Base-by-base conservation (phyloP, 2,113 vertebrate species). In the Globicephala melas region DNA sequence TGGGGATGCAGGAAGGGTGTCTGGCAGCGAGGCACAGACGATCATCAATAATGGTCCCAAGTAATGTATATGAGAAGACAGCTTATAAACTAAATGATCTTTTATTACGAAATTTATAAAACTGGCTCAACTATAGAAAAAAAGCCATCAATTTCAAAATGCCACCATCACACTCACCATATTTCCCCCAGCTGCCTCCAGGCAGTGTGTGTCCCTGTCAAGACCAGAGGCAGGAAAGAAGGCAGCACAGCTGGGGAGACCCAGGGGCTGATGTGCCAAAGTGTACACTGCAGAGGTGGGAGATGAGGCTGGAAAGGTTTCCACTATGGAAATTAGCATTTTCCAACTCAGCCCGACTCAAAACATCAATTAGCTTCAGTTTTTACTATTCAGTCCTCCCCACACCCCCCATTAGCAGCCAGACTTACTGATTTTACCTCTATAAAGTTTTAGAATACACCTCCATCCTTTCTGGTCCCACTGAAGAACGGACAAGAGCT, bases 201-300 rank as follows among this genome's bases (percentile, higher is more conserved):
- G 33, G 68, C 25, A 62, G 9, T 20, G 5, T 33, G 14, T 47
- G 53, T 47, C 58, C 55, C 13, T 21, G 4, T 58, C 63, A 84
- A 47, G n/a, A 77, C 14, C 23, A 58, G 15, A 58, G 21, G 50
- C 18, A 33, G 4, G 28, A 87, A 8, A 33, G 23, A 18, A 2
- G 5, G 1, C 0, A 15, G 55, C 47, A 28, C 6, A 13, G 38
- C 38, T 50, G 20, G 44, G 71, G 41, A 50, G 55, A 58, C 38
- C 41, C n/a, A 20, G 2, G 0, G 11, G 2, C 50, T 25, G 23
- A 47, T 0, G 3, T 3, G 38, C 12, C 14, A 44, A 6, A 28
- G 18, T 7, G 3, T 1, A 6, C 0, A 14, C 53, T n/a, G 28
- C n/a, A 17, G 41, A 1, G 5, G 33, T 1, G 31, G 13, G 70